These are phyloP conservation scores for Muricea muricata DNA, from an alignment of 92 coral and sea anemone species.

Conservation along the genomic window DNA sequence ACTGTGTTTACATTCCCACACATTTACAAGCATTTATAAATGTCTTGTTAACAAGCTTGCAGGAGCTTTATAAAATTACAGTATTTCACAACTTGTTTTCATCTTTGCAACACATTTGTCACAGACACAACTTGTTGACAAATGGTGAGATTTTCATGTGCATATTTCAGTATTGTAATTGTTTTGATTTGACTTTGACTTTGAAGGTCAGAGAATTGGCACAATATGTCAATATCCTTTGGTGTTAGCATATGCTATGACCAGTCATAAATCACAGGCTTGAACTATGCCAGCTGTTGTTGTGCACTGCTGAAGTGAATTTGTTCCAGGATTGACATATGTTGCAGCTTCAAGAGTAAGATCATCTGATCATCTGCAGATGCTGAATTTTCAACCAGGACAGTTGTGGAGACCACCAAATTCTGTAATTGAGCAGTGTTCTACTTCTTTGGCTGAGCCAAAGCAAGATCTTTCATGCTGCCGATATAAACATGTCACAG, in stretches of 20 bases:
- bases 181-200: too few species aligned
- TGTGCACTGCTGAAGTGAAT: background rate
- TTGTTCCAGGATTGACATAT: background rate
- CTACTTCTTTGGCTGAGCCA: background rate
- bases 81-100: too few species aligned
- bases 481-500: background rate
- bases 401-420: conserved; percentile 27
- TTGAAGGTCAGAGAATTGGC: too few species aligned
- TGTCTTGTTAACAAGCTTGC: too few species aligned
- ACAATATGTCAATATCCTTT: background rate
- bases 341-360: background rate
- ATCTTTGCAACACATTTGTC: too few species aligned
- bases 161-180: too few species aligned
- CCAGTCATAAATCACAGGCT: background rate
- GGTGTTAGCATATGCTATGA: background rate
- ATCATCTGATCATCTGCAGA: background rate
- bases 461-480: conserved; percentile 18
- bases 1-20: too few species aligned
- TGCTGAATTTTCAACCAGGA: background rate
- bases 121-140: too few species aligned
- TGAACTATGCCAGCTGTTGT: background rate
- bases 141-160: too few species aligned
- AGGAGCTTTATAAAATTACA: too few species aligned
- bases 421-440: conserved; percentile 9
- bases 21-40: too few species aligned